Conservation (phyloP, 1,140 invertebrate species). For the Oncopodura yosiiana region DNA sequence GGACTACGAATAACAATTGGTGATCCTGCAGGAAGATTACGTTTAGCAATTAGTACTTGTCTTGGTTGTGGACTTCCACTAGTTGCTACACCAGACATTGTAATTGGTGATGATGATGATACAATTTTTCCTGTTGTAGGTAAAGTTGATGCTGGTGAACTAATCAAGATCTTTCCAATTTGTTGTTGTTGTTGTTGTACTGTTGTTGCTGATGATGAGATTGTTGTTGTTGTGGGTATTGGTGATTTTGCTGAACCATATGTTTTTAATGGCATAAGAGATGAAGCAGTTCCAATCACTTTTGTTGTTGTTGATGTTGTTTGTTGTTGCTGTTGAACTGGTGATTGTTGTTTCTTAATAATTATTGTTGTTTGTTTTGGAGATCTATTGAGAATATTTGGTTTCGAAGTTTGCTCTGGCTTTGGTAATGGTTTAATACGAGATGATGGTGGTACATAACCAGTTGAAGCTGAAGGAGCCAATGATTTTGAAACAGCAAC, state of each 20-base stretch:
- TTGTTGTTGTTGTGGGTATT: background rate
- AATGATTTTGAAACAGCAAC: background rate
- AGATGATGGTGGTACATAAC: constrained; percentile 10
- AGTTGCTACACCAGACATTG: background rate
- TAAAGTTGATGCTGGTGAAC: too few species aligned
- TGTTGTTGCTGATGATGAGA: background rate
- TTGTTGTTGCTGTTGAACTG: background rate
- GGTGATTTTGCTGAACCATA: constrained; percentile 22
- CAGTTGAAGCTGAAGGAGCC: background rate
- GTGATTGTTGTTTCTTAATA: too few species aligned
- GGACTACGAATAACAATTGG: background rate
- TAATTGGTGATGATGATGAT: background rate
- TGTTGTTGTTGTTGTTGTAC: background rate
- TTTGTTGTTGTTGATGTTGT: background rate
- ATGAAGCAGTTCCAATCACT: constrained; percentile 4
- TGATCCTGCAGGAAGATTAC: constrained; percentile 20
- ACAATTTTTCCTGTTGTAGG: background rate
- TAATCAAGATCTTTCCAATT: background rate
- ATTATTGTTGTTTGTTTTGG: background rate
- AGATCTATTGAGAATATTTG: constrained; percentile 8
- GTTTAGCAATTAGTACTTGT: constrained; percentile 22
- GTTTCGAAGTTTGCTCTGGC: background rate
- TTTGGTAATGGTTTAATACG: constrained; percentile 9
- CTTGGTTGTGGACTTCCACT: constrained; percentile 3
- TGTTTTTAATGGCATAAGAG: constrained; percentile 20